Conservation (phyloP, 2,797 vertebrate species). For the Taeniopygia guttata region DNA sequence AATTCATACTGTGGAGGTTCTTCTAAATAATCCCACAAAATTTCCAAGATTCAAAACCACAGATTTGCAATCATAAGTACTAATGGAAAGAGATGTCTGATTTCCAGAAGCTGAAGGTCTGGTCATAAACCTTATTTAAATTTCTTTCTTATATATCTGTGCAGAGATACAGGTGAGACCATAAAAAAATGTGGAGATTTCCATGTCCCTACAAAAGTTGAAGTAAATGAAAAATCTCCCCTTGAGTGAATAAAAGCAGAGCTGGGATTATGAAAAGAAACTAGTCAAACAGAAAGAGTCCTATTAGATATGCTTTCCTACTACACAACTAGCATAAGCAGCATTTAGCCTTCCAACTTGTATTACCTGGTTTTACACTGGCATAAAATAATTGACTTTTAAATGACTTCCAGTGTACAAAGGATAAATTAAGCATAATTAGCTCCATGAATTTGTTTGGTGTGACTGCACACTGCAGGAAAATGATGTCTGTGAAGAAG, state of each 20-base stretch:
- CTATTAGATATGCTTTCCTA: not conserved
- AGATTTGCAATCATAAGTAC: not conserved
- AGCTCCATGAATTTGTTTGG: not conserved
- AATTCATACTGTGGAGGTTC: not conserved
- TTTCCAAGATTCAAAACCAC: not conserved
- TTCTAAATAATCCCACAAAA: not conserved
- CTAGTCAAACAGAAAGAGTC: not conserved
- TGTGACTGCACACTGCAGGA: not conserved
- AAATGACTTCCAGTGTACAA: not conserved
- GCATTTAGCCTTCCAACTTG: not conserved
- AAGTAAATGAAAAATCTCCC: not conserved
- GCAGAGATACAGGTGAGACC: not conserved
- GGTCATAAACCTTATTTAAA: not conserved
- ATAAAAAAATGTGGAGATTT: not conserved
- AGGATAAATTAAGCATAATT: slow-evolving; percentile 39
- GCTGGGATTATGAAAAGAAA: not conserved
- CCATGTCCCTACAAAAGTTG: not conserved
- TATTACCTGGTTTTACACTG: not conserved
- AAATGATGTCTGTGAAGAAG: not conserved
- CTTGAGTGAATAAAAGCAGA: not conserved
- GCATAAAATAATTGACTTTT: not conserved
- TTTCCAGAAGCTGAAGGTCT: not conserved
- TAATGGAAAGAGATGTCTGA: not conserved
- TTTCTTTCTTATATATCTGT: not conserved
- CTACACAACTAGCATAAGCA: not conserved